Evolutionary conservation across 2,888 invertebrate genomes (phyloP), one percentile per base, ranked within the genome.

Genomic region (Colletes collaris): DNA sequence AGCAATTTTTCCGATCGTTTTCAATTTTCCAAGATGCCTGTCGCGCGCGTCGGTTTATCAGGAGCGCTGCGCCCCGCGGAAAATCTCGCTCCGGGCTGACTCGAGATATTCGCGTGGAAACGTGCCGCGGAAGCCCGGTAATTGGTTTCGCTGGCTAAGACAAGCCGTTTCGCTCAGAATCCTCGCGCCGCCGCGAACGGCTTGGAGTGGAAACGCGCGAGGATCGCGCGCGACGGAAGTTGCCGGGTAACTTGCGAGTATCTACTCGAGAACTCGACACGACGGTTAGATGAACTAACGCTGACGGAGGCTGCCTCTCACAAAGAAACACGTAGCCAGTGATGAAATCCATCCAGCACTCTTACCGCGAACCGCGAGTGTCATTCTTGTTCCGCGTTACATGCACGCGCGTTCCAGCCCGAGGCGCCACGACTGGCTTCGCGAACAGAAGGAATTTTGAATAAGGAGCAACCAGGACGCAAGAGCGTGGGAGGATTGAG

Each of bases 91-190:
- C 56, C 40, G 10, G 7, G 65, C 53, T 65, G 35, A 37, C 19
- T 59, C 27, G 11, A 37, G 64, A 58, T 66, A 58, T 58, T 16
- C 50, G 35, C 72, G 52, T 27, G 52, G 50, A 49, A 64, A 56
- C 71, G 50, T 44, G 50, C 11, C n/a, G 53, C 52, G 58, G 58
- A 58, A 72, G 78, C 73, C 63, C 49, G 65, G 76, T 85, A 86
- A 86, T 86, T 87, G 82, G 70, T 85, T 83, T 79, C 69, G 76
- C 63, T 66, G 79, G 70, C 71, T 82, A 85, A 81, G 80, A 74
- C 72, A 67, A 84, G 75, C 65, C 64, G 73, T 74, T 77, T 85
- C 76, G 65, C 35, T 63, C 66, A 75, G 69, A 78, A 83, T 82
- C 74, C 70, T 58, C 50, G 62, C 77, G 73, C 77, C 76, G 53